These are phyloP conservation scores for Strigamia transsilvanica DNA, from an alignment of 2,888 invertebrate species.

Conservation along the genomic window DNA sequence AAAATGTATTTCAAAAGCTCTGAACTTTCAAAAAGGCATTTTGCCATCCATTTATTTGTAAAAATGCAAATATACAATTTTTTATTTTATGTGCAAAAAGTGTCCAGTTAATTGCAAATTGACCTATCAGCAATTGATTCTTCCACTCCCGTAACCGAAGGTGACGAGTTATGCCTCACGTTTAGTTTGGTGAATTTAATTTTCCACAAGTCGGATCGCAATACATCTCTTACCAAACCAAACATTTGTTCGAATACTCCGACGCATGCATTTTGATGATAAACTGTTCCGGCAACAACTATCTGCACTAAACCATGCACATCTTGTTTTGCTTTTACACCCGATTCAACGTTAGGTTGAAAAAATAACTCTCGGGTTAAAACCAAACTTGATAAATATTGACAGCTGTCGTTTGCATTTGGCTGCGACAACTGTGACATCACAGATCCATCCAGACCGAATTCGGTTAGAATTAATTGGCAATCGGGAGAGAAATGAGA, in stretches of 20 bases:
- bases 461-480: conserved; percentile 56
- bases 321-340: conserved; percentile 70
- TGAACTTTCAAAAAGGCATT: too few relatives aligned
- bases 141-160: neutral
- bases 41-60: too few relatives aligned
- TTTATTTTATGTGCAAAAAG: too few relatives aligned
- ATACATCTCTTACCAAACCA: conserved; percentile 72
- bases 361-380: conserved; percentile 52
- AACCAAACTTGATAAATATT: conserved; percentile 50
- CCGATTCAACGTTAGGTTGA: conserved; percentile 62
- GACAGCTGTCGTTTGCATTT: conserved; percentile 17
- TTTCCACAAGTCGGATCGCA: conserved; percentile 73
- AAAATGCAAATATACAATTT: too few relatives aligned
- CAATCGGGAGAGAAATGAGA: conserved; percentile 71
- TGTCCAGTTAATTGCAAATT: neutral
- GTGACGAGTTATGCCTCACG: neutral
- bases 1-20: too few relatives aligned
- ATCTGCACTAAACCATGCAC: conserved; percentile 72
- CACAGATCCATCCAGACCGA: neutral
- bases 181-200: conserved; percentile 69
- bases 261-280: conserved; percentile 67
- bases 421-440: conserved; percentile 24
- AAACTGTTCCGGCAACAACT: conserved; percentile 72
- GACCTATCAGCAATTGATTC: neutral
- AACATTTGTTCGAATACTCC: conserved; percentile 75